Conservation (phyloP, 2,797 vertebrate genomes). For the Nasua narica region DNA sequence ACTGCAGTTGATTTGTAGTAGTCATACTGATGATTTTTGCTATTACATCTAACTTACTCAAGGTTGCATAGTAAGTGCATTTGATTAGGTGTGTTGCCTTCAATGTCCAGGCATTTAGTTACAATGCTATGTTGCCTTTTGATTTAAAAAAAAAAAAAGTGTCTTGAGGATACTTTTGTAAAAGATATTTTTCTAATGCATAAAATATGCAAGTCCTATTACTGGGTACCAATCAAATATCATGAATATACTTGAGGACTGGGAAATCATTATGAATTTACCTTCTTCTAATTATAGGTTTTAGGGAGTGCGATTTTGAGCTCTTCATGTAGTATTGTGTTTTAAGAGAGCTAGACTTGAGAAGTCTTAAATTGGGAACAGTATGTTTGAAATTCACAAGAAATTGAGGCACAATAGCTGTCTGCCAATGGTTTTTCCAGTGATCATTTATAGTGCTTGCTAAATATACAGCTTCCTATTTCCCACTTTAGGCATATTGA, state of each 20-base stretch:
- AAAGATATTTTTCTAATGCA: background rate
- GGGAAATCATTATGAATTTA: background rate
- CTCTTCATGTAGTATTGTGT: background rate
- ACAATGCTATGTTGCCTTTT: background rate
- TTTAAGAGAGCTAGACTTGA: slow-evolving; percentile 10
- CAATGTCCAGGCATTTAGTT: background rate
- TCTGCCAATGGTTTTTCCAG: background rate
- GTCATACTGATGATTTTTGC: background rate
- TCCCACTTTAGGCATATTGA: background rate
- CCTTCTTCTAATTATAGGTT: slow-evolving; percentile 12
- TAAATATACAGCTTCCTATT: background rate
- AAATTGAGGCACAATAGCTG: background rate
- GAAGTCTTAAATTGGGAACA: background rate
- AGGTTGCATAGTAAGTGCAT: background rate
- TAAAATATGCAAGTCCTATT: background rate
- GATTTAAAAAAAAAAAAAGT: background rate
- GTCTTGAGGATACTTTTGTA: background rate
- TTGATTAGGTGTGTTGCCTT: background rate
- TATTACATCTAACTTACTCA: background rate
- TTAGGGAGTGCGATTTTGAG: background rate
- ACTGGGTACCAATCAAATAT: background rate
- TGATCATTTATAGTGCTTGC: background rate
- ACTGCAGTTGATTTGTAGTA: background rate
- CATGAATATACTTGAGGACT: background rate
- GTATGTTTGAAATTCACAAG: background rate